A percentile compares a stretch with the other conserved stretches of the same genome.
These are phyloP conservation scores for Pogonocichla stellata DNA, from an alignment of 2,113 vertebrate genomes.

Conservation along the genomic window DNA sequence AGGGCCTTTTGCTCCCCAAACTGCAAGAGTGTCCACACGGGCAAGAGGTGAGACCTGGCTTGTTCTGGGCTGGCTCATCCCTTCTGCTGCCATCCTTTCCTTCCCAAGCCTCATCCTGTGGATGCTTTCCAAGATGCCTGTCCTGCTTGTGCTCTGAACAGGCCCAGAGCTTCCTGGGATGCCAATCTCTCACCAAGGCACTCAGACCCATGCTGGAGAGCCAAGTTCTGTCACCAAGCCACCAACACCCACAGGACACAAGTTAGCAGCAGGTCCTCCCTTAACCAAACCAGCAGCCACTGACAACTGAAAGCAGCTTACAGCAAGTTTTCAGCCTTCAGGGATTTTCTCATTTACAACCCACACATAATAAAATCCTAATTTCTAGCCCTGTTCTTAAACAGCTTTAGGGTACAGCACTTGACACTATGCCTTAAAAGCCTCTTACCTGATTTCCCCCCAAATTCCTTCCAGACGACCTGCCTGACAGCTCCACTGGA, in stretches of 20 bases:
- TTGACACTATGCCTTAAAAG: neutral
- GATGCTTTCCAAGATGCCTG: rapidly evolving
- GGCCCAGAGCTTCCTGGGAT: neutral
- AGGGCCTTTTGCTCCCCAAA: neutral
- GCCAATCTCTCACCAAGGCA: neutral
- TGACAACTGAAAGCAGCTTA: neutral
- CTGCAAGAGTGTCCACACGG: neutral
- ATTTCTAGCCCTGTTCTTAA: neutral
- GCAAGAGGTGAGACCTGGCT: neutral
- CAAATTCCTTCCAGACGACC: neutral
- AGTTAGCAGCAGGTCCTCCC: neutral
- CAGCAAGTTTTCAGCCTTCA: neutral
- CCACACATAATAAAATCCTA: neutral
- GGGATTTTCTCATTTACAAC: neutral
- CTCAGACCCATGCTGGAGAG: rapidly evolving
- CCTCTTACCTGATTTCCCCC: neutral
- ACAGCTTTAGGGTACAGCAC: neutral
- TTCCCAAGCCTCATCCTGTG: neutral
- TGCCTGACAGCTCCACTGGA: neutral
- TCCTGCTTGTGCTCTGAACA: neutral
- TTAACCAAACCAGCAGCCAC: neutral
- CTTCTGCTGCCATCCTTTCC: neutral
- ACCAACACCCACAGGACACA: neutral
- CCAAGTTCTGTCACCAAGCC: neutral
- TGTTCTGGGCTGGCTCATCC: neutral